Percentiles rank a stretch among this genome's conserved stretches.
Conservation (phyloP, 2,888 invertebrate genomes). For the Hirtodrosophila trivittata region DNA sequence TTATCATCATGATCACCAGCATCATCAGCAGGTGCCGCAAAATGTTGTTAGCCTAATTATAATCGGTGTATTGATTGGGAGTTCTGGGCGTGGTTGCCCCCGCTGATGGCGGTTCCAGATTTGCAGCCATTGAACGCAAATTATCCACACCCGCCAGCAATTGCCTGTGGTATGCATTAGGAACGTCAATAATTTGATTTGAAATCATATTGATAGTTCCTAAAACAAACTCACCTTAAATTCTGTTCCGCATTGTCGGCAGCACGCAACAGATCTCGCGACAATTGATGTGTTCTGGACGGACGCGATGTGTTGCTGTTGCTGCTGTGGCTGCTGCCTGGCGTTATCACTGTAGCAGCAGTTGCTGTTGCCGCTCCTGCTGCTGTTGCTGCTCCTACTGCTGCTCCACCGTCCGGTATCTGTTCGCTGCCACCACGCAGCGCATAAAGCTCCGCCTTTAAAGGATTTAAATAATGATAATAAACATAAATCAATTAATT, state of each 20-base stretch:
- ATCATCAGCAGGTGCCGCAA: conserved; percentile 1
- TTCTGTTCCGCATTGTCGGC: conserved; percentile 88
- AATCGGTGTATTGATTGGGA: conserved; percentile 76
- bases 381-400: conserved; percentile 25
- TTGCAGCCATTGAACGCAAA: conserved; percentile 87
- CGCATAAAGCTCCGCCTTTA: conserved; percentile 51
- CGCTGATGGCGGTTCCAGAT: conserved; percentile 85
- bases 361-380: conserved; percentile 15
- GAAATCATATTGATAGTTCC: no score
- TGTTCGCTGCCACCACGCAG: conserved; percentile 35
- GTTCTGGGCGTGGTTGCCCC: conserved; percentile 53
- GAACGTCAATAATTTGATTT: no score
- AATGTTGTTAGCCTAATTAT: conserved; percentile 40
- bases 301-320: conserved; percentile 78
- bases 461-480: no score
- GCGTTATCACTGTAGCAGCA: conserved; percentile 38
- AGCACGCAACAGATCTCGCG: conserved; percentile 86
- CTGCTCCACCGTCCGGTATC: conserved; percentile 18
- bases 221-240: conserved; percentile 85
- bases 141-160: conserved; percentile 88
- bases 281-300: conserved; percentile 85
- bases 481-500: not conserved
- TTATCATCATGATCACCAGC: not conserved
- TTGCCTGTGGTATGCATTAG: no score
- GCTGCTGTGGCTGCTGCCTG: conserved; percentile 42